phyloP scores from a whole-genome alignment of 2,113 vertebrate genomes.

The Galemys pyrenaicus region DNA sequence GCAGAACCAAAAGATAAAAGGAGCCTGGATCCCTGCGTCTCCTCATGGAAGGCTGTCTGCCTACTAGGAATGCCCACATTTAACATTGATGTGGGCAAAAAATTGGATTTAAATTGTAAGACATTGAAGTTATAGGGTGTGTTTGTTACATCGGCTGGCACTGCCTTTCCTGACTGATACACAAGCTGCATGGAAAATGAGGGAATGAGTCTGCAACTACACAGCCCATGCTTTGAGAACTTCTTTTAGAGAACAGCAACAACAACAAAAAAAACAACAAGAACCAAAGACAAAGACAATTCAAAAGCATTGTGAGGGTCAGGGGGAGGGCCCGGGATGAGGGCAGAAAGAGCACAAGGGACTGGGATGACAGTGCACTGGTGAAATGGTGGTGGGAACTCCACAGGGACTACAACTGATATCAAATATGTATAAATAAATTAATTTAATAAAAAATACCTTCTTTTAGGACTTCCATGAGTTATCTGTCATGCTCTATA shows the following conservation, averaged over 20 bases:
- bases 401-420: too few relatives aligned
- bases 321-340: too few relatives aligned
- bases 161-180: not conserved
- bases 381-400: too few relatives aligned
- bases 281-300: too few relatives aligned
- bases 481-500: conserved; percentile 48
- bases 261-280: too few relatives aligned
- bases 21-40: not conserved
- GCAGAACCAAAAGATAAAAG: not conserved
- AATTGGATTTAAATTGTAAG: not conserved
- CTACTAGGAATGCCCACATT: not conserved
- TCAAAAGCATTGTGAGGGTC: too few relatives aligned
- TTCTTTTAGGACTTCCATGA: conserved; percentile 4
- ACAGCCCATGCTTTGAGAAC: not conserved
- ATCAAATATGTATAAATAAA: too few relatives aligned
- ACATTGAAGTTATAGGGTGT: not conserved
- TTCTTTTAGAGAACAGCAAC: not conserved
- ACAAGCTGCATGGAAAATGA: not conserved
- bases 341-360: too few relatives aligned
- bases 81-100: not conserved
- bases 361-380: too few relatives aligned
- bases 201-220: not conserved
- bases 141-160: not conserved
- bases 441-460: too few relatives aligned
- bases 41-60: not conserved